Evolutionary conservation across 2,888 invertebrate genomes (phyloP), one percentile per base, ranked within the genome.

Genomic region (Amiota minor): DNA sequence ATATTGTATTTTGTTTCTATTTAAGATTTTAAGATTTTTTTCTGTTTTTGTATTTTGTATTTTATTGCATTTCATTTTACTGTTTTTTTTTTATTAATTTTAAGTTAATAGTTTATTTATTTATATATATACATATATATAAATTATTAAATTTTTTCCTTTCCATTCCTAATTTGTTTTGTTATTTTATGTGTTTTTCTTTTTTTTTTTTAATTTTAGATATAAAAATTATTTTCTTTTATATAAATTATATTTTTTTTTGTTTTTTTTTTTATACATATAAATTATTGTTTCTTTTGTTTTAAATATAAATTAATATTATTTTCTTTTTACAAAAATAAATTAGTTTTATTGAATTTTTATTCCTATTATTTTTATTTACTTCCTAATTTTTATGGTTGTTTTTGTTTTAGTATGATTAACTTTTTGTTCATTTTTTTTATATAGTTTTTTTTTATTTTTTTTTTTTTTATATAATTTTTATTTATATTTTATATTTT

Each of bases 381-480:
- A 50, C 50, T 47, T 53, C 23, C 50, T 18, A 20, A 50, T 50
- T 71, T 46, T 49, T 50, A 35, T 76, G 35, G 2, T 11, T 35
- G 35, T 35, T 35, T 59, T 59, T 59, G 16, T 59, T 77, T 79
- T 85, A 83, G 80, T 83, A 86, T 86, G 85, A 79, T 86, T 83
- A 83, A 86, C 79, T 76, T n/a, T 62, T 79, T 79, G 73, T 75
- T 77, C 71, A 79, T 81, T 73, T 49, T 75, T 59, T 50, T 50
- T 70, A 6, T 86, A 84, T 83, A 86, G 78, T 76, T 12, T 62
- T 79, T 79, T 74, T 75, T 77, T 73, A 78, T 81, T 74, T 49
- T 75, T 46, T 50, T 61, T 70, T 67, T 61, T 64, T 23, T 35
- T n/a, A n/a, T n/a, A n/a, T n/a, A n/a, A n/a, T 79, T 74, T 75